Evolutionary conservation across 2,797 vertebrate species (phyloP).

Genomic region (Thripadectes ignobilis): DNA sequence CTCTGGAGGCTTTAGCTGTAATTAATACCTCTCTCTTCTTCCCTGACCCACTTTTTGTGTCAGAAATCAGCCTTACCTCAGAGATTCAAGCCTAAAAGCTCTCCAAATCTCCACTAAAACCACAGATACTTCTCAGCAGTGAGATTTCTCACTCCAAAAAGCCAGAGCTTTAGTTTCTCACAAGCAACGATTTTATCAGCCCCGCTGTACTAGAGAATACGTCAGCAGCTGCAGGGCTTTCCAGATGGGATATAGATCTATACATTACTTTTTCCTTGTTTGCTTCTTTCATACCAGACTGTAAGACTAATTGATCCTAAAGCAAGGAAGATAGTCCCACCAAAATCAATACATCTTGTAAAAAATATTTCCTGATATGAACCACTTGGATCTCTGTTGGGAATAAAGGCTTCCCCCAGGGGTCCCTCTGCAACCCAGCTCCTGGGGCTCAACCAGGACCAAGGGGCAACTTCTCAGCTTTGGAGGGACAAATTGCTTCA

Average conservation of each 20-base stretch:
- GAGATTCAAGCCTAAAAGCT: constrained; percentile 53
- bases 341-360: neutral
- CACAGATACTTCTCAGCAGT: neutral
- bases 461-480: neutral
- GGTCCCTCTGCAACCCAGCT: neutral
- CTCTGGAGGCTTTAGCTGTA: constrained; percentile 49
- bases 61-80: constrained; percentile 30
- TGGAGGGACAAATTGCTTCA: neutral
- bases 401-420: neutral
- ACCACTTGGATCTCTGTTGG: neutral
- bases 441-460: neutral
- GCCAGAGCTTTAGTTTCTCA: constrained; percentile 8
- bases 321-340: neutral
- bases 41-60: constrained; percentile 54
- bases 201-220: neutral
- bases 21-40: constrained; percentile 59
- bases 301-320: neutral
- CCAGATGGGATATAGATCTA: neutral
- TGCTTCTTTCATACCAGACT: neutral
- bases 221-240: constrained; percentile 15
- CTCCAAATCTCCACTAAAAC: constrained; percentile 64
- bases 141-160: constrained; percentile 23
- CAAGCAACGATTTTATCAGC: constrained; percentile 40
- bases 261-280: neutral
- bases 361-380: neutral